A percentile compares a stretch with the other conserved stretches of the same genome.
Conservation (phyloP, 2,888 invertebrate species). For the Drosophila greeni region DNA sequence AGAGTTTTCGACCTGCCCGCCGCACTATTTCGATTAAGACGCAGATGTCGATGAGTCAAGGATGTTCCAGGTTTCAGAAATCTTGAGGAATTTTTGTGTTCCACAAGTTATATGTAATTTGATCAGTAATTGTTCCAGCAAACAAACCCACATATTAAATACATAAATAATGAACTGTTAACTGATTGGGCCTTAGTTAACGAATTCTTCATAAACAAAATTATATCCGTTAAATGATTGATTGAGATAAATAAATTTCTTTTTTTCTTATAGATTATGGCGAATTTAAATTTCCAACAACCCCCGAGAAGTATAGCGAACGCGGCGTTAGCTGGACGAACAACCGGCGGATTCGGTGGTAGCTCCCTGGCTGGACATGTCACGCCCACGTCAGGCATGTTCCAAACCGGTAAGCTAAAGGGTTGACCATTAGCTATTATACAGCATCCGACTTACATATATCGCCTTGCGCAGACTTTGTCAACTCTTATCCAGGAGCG, state of each 20-base stretch:
- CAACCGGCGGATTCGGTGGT: conserved; percentile 83
- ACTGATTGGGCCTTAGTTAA: not conserved
- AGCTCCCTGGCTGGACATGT: conserved; percentile 87
- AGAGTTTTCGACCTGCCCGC: not conserved
- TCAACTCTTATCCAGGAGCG: conserved; percentile 73
- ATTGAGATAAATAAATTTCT: not conserved
- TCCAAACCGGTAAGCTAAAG: conserved; percentile 79
- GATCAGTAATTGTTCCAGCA: not conserved
- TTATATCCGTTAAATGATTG: not conserved
- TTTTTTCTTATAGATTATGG: conserved; percentile 86
- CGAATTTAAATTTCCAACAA: conserved; percentile 94
- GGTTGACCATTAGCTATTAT: not conserved
- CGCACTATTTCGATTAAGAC: not conserved
- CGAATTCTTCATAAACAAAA: not conserved
- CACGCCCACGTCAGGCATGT: conserved; percentile 85
- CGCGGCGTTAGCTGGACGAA: conserved; percentile 83
- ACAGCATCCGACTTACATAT: conserved; percentile 5
- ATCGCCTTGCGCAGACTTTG: conserved; percentile 46
- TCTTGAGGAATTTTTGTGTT: not conserved
- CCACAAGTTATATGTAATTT: too few relatives aligned
- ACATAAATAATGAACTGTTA: not conserved
- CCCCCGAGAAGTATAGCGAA: conserved; percentile 93
- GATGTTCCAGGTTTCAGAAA: not conserved
- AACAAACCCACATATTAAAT: not conserved
- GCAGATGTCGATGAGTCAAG: conserved; percentile 1